A percentile compares a stretch with the other conserved stretches of the same genome.
phyloP scores from a whole-genome alignment of 1,140 invertebrate species.

The Drosophila ironensis region DNA sequence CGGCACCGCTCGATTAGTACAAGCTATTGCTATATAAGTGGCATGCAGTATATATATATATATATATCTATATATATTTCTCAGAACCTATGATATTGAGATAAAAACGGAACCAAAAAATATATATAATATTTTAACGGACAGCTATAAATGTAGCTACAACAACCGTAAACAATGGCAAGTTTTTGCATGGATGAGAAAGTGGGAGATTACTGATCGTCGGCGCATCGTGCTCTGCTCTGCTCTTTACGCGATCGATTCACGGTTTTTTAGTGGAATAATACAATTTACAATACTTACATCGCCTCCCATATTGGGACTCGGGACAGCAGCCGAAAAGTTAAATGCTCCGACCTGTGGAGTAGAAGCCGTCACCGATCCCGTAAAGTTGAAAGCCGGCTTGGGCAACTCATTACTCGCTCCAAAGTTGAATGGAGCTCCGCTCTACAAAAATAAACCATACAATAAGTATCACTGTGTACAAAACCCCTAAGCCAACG shows the following conservation, averaged over 20 bases:
- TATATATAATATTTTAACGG: not conserved
- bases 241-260: slow-evolving; percentile 4
- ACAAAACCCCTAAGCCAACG: not conserved
- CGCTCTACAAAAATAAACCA: not conserved
- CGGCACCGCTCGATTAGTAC: not conserved
- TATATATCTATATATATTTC: too few relatives aligned
- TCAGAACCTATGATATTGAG: too few relatives aligned
- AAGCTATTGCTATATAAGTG: slow-evolving; percentile 1
- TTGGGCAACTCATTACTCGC: slow-evolving; percentile 12
- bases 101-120: slow-evolving; percentile 9
- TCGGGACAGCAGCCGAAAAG: slow-evolving; percentile 35
- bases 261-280: not conserved
- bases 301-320: slow-evolving; percentile 1
- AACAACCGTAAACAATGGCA: slow-evolving; percentile 33
- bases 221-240: slow-evolving; percentile 18
- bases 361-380: slow-evolving; percentile 8
- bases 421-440: slow-evolving; percentile 50
- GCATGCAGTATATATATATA: slow-evolving; percentile 31
- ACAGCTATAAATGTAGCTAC: slow-evolving; percentile 28
- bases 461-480: not conserved
- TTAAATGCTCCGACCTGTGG: slow-evolving; percentile 46
- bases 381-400: slow-evolving; percentile 62
- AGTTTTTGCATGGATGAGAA: slow-evolving; percentile 26
- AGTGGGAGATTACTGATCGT: slow-evolving; percentile 1
- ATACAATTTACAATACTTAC: slow-evolving; percentile 33